phyloP scores from a whole-genome alignment of 2,797 vertebrate genomes.

The Lepus townsendii region DNA sequence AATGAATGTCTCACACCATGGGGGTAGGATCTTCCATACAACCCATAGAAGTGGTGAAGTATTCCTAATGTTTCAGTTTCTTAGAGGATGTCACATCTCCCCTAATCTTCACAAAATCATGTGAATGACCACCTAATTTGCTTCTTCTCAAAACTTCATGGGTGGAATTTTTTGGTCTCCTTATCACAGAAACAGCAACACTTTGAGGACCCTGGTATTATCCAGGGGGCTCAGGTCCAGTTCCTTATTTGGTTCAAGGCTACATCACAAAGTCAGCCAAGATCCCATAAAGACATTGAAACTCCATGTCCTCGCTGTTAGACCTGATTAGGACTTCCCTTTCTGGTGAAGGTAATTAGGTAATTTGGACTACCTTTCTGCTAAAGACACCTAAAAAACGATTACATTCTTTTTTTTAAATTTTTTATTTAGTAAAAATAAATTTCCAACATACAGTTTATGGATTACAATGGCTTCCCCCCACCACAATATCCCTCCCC shows the following conservation, averaged over 20 bases:
- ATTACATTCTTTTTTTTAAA: background rate
- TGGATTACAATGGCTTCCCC: no score
- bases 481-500: no score
- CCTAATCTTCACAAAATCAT: background rate
- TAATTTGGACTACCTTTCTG: background rate
- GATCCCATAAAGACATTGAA: background rate
- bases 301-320: background rate
- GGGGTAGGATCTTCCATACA: background rate
- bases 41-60: background rate
- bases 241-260: background rate
- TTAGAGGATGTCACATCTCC: background rate
- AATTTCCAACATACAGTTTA: no score
- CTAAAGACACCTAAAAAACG: background rate
- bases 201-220: background rate
- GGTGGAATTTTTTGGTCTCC: background rate
- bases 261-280: slow-evolving; percentile 16
- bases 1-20: background rate
- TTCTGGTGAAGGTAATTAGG: background rate
- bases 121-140: background rate
- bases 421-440: no score
- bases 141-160: background rate
- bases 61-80: background rate
- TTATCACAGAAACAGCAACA: background rate
- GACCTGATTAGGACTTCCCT: background rate
- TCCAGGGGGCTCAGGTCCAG: background rate